These are phyloP conservation scores for Coelinius sp. DNA, from an alignment of 2,888 invertebrate genomes.

Conservation along the genomic window DNA sequence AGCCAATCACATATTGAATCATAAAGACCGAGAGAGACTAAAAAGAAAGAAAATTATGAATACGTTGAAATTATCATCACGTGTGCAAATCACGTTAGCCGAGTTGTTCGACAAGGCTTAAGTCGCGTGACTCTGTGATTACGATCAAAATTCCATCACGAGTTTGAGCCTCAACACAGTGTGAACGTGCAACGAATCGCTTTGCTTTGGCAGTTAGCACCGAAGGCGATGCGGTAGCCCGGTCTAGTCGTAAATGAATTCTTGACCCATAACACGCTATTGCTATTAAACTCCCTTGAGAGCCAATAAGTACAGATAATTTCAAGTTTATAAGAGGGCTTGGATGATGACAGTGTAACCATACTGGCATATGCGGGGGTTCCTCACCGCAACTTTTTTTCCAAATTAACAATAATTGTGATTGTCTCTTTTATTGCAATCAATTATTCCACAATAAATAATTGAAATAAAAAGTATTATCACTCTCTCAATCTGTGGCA, in stretches of 20 bases:
- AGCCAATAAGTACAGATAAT: not conserved
- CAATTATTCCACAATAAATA: not conserved
- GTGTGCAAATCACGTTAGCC: slow-evolving; percentile 40
- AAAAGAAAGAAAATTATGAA: slow-evolving; percentile 3
- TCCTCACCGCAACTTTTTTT: too few relatives aligned
- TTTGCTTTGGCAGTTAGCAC: slow-evolving; percentile 45
- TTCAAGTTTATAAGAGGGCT: not conserved
- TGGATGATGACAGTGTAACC: not conserved
- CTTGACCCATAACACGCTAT: slow-evolving; percentile 52
- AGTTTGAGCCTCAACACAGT: slow-evolving; percentile 38
- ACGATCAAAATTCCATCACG: slow-evolving; percentile 50
- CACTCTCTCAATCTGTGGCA: not conserved
- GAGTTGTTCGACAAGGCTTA: slow-evolving; percentile 40
- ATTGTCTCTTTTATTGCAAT: not conserved
- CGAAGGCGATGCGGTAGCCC: slow-evolving; percentile 43
- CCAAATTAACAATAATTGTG: not conserved
- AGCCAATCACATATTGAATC: slow-evolving; percentile 5
- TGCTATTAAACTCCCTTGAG: slow-evolving; percentile 31
- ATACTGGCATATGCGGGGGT: not conserved
- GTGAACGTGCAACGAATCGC: slow-evolving; percentile 48
- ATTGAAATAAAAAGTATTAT: not conserved
- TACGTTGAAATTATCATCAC: slow-evolving; percentile 32
- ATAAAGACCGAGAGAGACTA: not conserved
- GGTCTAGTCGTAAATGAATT: slow-evolving; percentile 48
- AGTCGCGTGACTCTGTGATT: slow-evolving; percentile 40